Conservation (phyloP, 2,113 vertebrate genomes). For the pig (Sus scrofa) region T2T-Sscrofa CM000824.6:61836501-61837000, state of each 20-base stretch:
- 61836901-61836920: background rate
- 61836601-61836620: background rate
- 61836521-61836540: background rate
- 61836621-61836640: background rate
- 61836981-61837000: background rate
- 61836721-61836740: too few species aligned
- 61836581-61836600: background rate
- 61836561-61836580: background rate
- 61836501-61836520: background rate
- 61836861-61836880: too few species aligned
- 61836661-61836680: background rate
- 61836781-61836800: too few species aligned
- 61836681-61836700: too few species aligned
- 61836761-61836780: too few species aligned
- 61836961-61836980: background rate
- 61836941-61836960: background rate
- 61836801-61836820: too few species aligned
- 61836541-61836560: background rate
- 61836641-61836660: background rate
- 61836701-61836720: too few species aligned
- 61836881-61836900: background rate
- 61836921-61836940: background rate
- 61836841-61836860: too few species aligned
- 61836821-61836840: too few species aligned
- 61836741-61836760: too few species aligned